Percentiles rank a stretch among this genome's conserved stretches.
phyloP scores from a whole-genome alignment of 2,797 vertebrate species.

The Alauda arvensis region DNA sequence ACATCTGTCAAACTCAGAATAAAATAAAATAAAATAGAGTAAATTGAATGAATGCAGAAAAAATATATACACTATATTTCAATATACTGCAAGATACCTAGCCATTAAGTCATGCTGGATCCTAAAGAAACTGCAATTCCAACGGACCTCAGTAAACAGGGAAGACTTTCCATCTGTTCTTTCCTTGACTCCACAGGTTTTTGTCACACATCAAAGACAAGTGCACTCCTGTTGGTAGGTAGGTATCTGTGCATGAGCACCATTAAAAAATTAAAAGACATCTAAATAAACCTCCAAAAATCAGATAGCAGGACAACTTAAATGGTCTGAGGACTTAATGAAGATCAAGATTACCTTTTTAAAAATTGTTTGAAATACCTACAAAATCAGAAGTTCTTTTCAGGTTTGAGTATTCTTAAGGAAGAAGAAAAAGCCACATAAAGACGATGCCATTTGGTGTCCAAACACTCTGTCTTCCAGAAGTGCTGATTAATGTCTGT shows the following conservation, averaged over 20 bases:
- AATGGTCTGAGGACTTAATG: not conserved
- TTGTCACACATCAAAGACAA: not conserved
- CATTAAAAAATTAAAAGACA: not conserved
- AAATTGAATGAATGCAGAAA: not conserved
- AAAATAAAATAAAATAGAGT: not conserved
- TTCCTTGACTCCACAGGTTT: not conserved
- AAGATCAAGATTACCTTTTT: not conserved
- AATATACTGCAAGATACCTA: not conserved
- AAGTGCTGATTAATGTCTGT: not conserved
- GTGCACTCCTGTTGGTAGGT: not conserved
- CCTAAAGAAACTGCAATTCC: not conserved
- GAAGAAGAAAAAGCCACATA: not conserved
- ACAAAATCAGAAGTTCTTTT: not conserved
- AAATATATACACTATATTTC: not conserved
- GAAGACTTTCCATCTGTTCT: not conserved
- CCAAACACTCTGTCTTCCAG: not conserved
- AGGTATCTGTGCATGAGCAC: not conserved
- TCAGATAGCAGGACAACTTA: not conserved
- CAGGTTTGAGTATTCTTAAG: not conserved
- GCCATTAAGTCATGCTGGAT: not conserved
- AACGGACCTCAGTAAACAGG: not conserved
- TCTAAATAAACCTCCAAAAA: not conserved
- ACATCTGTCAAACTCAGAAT: not conserved
- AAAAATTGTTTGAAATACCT: not conserved
- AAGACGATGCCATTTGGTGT: accelerated